These are phyloP conservation scores for Zeugodacus cucurbitae DNA, from an alignment of 1,140 invertebrate species.

Conservation along the genomic window DNA sequence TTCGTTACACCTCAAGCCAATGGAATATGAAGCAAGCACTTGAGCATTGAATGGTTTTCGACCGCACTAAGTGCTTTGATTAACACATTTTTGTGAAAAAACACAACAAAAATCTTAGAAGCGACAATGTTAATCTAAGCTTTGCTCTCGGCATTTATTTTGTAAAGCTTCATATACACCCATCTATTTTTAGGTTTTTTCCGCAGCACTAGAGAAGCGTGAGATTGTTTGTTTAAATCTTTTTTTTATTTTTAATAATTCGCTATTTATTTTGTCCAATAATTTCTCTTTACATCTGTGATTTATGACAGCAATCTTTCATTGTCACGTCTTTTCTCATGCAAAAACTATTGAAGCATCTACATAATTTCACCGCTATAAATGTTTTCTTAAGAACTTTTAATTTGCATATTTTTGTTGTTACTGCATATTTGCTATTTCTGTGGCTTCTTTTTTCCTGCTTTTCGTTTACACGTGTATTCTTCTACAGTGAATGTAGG, in stretches of 20 bases:
- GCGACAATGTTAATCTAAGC: not conserved
- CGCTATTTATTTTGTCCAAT: not conserved
- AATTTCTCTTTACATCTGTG: not conserved
- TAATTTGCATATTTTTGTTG: not conserved
- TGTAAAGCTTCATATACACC: not conserved
- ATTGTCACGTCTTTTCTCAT: not conserved
- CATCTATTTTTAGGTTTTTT: not conserved
- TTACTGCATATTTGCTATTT: not conserved
- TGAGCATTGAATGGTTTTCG: too few relatives aligned
- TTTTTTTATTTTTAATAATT: not conserved
- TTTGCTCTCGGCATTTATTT: not conserved
- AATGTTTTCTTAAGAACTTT: not conserved
- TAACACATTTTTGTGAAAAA: not conserved
- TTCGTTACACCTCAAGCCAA: too few relatives aligned
- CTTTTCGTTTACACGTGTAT: not conserved
- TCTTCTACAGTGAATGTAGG: not conserved
- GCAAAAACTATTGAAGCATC: not conserved
- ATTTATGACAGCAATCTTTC: not conserved
- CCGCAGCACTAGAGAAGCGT: not conserved
- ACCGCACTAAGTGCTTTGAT: not conserved
- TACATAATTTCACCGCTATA: not conserved
- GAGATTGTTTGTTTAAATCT: not conserved
- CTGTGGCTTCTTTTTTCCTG: not conserved
- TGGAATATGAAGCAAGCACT: too few relatives aligned
- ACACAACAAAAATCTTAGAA: not conserved